Percentiles rank a stretch among this genome's conserved stretches.
Evolutionary conservation across 2,797 vertebrate genomes (phyloP).

Genomic region (Myotis findleyi): DNA sequence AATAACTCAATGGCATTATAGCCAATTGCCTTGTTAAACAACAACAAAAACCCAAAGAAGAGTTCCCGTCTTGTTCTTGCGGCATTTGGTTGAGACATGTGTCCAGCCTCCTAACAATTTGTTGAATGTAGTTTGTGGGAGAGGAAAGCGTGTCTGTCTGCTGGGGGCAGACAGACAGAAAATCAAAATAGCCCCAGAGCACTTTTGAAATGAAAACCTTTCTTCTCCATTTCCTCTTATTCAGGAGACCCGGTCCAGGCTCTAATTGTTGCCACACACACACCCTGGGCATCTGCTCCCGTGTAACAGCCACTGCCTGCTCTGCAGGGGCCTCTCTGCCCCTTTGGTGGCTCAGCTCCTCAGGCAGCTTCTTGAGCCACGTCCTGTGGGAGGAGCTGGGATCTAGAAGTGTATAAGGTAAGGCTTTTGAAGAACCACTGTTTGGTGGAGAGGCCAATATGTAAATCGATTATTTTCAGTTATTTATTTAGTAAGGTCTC

Average conservation of each 20-base stretch:
- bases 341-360: background rate
- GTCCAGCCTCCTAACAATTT: background rate
- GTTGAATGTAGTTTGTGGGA: background rate
- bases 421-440: background rate
- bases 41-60: background rate
- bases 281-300: background rate
- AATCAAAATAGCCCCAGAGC: background rate
- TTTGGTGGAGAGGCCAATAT: background rate
- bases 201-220: constrained; percentile 16
- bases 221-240: background rate
- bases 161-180: background rate
- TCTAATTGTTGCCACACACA: background rate
- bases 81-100: background rate
- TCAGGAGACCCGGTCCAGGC: background rate
- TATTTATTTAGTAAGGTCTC: background rate
- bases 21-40: background rate
- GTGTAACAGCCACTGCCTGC: accelerated
- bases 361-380: background rate
- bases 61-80: background rate
- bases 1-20: background rate
- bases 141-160: background rate
- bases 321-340: background rate
- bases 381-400: background rate
- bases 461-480: background rate
- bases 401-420: background rate